These are phyloP conservation scores for Aeoliscus strigatus DNA, from an alignment of 2,797 vertebrate genomes.

Conservation along the genomic window DNA sequence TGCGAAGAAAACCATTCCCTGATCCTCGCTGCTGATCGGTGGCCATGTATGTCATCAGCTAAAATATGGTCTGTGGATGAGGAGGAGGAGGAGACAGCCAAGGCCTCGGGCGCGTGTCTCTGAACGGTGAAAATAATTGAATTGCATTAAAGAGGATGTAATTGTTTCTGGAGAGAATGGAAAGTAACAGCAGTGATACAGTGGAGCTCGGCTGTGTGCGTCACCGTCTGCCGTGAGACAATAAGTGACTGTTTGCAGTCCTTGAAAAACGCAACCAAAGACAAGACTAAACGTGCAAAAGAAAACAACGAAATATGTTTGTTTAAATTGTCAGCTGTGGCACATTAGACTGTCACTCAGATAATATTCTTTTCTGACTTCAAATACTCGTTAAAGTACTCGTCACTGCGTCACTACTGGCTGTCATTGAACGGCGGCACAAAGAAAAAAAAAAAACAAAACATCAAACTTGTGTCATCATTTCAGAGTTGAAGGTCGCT, in stretches of 20 bases:
- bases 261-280: slow-evolving; percentile 9
- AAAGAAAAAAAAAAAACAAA: too few relatives aligned
- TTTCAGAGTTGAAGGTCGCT: too few relatives aligned
- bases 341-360: too few relatives aligned
- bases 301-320: too few relatives aligned
- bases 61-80: slow-evolving; percentile 50
- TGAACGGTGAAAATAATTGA: slow-evolving; percentile 60
- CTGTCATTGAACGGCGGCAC: too few relatives aligned
- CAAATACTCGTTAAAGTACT: too few relatives aligned
- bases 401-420: too few relatives aligned
- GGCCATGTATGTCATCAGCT: slow-evolving; percentile 54
- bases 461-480: too few relatives aligned
- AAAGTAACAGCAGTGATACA: slow-evolving; percentile 12
- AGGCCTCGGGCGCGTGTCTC: slow-evolving; percentile 51
- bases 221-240: slow-evolving; percentile 13
- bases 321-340: too few relatives aligned
- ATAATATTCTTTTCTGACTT: too few relatives aligned
- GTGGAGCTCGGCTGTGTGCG: slow-evolving; percentile 4
- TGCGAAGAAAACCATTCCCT: slow-evolving; percentile 34
- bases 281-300: too few relatives aligned
- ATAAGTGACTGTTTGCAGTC: slow-evolving; percentile 31
- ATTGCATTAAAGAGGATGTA: slow-evolving; percentile 64
- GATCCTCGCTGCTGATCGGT: slow-evolving; percentile 36
- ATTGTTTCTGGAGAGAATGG: slow-evolving; percentile 55
- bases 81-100: slow-evolving; percentile 42